These are phyloP conservation scores for Lethocerus indicus DNA, from an alignment of 1,140 invertebrate genomes.

Conservation along the genomic window DNA sequence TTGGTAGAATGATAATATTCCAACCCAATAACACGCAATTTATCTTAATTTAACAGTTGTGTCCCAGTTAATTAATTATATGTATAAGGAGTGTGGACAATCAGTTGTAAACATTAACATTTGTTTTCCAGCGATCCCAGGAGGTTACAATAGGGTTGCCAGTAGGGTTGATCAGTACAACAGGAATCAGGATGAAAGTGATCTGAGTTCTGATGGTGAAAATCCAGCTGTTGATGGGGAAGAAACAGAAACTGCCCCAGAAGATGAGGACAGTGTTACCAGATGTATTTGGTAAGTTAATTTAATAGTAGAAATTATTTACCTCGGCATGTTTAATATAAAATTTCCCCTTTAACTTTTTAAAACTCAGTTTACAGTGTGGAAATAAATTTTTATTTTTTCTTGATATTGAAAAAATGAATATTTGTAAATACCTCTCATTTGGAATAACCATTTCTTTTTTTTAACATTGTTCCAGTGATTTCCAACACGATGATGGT, in stretches of 20 bases:
- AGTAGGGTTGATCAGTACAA: too few species aligned
- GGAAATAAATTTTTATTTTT: neutral
- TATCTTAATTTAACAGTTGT: too few species aligned
- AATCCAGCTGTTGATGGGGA: slow-evolving; percentile 51
- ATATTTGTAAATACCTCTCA: too few species aligned
- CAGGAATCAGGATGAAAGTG: slow-evolving; percentile 44
- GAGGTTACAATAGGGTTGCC: too few species aligned
- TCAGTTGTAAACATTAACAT: too few species aligned
- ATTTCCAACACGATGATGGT: slow-evolving; percentile 89
- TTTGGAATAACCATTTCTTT: slow-evolving; percentile 9
- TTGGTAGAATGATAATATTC: too few species aligned
- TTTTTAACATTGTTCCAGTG: slow-evolving; percentile 31
- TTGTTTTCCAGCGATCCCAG: too few species aligned
- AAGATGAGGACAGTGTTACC: slow-evolving; percentile 69
- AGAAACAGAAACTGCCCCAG: slow-evolving; percentile 71
- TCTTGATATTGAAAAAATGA: slow-evolving; percentile 6
- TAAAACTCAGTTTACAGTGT: neutral
- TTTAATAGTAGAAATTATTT: neutral
- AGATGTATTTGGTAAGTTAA: slow-evolving; percentile 62
- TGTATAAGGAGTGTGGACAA: too few species aligned
- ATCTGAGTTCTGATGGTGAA: slow-evolving; percentile 33
- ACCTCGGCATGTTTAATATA: neutral
- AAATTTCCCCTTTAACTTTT: neutral
- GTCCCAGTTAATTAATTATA: too few species aligned
- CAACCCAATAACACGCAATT: too few species aligned